Evolutionary conservation across 2,113 vertebrate genomes (phyloP).

Genomic region (Engystomops pustulosus): DNA sequence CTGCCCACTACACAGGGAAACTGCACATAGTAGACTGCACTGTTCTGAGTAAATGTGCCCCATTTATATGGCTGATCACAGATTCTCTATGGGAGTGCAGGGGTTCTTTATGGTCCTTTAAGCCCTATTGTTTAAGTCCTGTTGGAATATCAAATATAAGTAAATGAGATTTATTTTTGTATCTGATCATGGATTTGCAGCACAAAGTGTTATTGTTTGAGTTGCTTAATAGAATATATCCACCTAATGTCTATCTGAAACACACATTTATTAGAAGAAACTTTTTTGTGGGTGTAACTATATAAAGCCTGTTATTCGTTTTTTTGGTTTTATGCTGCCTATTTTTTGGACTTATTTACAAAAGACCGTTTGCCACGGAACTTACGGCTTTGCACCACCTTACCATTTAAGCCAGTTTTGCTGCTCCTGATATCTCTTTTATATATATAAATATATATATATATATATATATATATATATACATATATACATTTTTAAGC

Average conservation of each 20-base stretch:
- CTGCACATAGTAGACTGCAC: too few relatives aligned
- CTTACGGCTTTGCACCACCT: too few relatives aligned
- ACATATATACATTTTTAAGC: background rate
- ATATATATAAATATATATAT: too few relatives aligned
- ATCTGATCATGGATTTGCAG: constrained; percentile 37
- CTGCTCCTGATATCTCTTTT: too few relatives aligned
- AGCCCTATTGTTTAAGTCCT: background rate
- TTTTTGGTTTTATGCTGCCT: too few relatives aligned
- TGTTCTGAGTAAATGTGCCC: too few relatives aligned
- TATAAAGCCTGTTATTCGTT: background rate
- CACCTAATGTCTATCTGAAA: background rate
- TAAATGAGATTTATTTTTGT: constrained; percentile 45
- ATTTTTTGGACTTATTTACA: too few relatives aligned
- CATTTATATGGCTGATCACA: background rate
- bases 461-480: too few relatives aligned
- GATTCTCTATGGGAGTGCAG: background rate
- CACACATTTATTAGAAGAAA: background rate
- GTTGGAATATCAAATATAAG: background rate
- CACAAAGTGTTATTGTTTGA: background rate
- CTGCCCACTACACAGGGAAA: too few relatives aligned
- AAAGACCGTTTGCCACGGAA: too few relatives aligned
- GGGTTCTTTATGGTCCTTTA: background rate
- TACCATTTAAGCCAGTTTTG: too few relatives aligned
- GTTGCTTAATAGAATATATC: background rate
- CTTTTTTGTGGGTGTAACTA: background rate